Evolutionary conservation across 2,113 vertebrate genomes (phyloP).

Genomic region (Heterotilapia buettikoferi): DNA sequence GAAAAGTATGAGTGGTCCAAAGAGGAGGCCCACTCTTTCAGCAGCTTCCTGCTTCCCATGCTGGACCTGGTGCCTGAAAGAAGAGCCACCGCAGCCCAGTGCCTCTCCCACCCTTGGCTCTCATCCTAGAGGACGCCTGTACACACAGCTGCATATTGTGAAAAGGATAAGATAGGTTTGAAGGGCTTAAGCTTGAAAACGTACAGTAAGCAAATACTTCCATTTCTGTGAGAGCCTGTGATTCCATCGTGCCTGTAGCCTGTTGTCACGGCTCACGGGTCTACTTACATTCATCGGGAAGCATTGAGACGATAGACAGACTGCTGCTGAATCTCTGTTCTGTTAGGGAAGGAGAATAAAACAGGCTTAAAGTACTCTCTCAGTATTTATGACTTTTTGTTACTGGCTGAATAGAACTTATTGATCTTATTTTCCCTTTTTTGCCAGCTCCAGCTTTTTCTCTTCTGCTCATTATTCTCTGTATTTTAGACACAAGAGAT

Average conservation of each 20-base stretch:
- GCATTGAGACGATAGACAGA: background rate
- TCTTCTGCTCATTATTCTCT: constrained; percentile 5
- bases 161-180: background rate
- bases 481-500: background rate
- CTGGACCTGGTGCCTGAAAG: constrained; percentile 92
- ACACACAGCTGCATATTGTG: background rate
- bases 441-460: background rate
- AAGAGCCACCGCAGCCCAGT: constrained; percentile 89
- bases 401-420: constrained; percentile 25
- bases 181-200: background rate
- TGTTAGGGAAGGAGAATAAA: background rate
- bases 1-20: constrained; percentile 95
- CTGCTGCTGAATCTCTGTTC: constrained; percentile 13
- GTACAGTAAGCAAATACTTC: background rate
- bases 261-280: background rate
- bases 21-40: constrained; percentile 88
- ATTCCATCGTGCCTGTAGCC: constrained; percentile 16
- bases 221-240: background rate
- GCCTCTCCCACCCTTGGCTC: constrained; percentile 92
- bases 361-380: constrained; percentile 3
- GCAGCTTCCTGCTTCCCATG: constrained; percentile 94
- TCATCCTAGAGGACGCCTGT: constrained; percentile 66
- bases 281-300: background rate
- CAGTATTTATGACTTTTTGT: constrained; percentile 25
- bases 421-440: background rate